phyloP scores from a whole-genome alignment of 2,113 vertebrate species.

The Cricetomys ansorgei region DNA sequence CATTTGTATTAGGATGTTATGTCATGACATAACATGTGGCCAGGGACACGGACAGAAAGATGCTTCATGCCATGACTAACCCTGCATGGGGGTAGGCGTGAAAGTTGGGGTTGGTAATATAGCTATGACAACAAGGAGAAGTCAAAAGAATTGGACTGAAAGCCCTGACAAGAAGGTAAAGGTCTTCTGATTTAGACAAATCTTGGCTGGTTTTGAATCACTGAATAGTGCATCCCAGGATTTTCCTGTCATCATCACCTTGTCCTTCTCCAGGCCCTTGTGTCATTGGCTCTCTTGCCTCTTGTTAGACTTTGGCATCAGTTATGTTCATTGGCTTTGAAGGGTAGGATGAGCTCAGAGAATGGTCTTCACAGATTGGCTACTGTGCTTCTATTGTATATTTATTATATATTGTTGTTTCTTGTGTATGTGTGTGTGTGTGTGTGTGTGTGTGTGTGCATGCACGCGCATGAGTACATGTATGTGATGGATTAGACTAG shows the following conservation, averaged over 20 bases:
- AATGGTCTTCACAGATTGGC: neutral
- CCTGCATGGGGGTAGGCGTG: neutral
- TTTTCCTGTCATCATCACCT: neutral
- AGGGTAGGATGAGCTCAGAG: neutral
- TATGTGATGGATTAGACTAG: neutral
- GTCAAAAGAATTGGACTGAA: no score
- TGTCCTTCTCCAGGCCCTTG: neutral
- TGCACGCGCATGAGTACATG: no score
- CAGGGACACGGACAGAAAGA: neutral
- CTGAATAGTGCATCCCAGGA: neutral
- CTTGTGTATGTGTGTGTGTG: neutral
- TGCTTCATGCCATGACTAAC: accelerated
- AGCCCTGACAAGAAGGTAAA: neutral
- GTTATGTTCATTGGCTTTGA: conserved; percentile 8
- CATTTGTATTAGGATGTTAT: neutral
- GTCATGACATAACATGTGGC: no score
- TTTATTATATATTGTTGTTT: neutral
- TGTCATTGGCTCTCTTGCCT: neutral
- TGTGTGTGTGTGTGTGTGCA: neutral
- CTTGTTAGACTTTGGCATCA: neutral
- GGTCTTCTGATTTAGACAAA: neutral
- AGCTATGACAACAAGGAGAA: neutral
- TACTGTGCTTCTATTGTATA: neutral
- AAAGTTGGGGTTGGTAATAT: no score
- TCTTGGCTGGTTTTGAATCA: neutral